Conservation (phyloP, 2,888 invertebrate genomes). For the Euzophera pinguis region DNA sequence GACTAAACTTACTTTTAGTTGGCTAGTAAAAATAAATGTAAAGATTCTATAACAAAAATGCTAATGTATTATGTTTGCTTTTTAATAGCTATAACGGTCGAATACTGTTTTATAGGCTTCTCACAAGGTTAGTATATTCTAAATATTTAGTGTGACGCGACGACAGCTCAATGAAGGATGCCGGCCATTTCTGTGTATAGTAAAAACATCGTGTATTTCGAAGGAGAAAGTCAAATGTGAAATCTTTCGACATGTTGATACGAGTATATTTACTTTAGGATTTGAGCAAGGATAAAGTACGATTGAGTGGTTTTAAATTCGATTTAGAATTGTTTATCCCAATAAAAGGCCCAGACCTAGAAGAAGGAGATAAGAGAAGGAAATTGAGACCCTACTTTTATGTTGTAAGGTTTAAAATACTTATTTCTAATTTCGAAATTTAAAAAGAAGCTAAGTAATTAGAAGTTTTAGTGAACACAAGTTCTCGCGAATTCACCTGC, state of each 20-base stretch:
- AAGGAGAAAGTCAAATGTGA: slow-evolving; percentile 12
- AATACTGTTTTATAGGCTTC: slow-evolving; percentile 7
- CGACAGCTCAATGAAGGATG: slow-evolving; percentile 7
- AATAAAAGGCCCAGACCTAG: no score
- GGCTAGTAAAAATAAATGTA: no score
- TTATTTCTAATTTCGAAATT: neutral
- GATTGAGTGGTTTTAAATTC: neutral
- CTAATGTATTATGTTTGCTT: slow-evolving; percentile 4
- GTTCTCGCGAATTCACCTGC: slow-evolving; percentile 7
- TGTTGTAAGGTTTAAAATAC: no score
- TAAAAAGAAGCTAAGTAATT: neutral
- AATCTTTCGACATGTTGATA: neutral
- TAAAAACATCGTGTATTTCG: slow-evolving; percentile 8
- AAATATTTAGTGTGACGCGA: slow-evolving; percentile 11
- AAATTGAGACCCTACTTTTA: no score
- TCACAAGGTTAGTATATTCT: slow-evolving; percentile 14
- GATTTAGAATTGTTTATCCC: no score
- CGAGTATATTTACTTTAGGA: slow-evolving; percentile 23
- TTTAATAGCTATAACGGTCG: slow-evolving; percentile 13
- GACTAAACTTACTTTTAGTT: no score
- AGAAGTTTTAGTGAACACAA: neutral
- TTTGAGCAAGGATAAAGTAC: slow-evolving; percentile 8
- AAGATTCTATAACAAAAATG: no score
- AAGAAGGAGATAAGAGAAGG: no score
- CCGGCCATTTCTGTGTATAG: slow-evolving; percentile 16